phyloP scores from a whole-genome alignment of 2,888 invertebrate genomes.

The Mythimna loreyi region DNA sequence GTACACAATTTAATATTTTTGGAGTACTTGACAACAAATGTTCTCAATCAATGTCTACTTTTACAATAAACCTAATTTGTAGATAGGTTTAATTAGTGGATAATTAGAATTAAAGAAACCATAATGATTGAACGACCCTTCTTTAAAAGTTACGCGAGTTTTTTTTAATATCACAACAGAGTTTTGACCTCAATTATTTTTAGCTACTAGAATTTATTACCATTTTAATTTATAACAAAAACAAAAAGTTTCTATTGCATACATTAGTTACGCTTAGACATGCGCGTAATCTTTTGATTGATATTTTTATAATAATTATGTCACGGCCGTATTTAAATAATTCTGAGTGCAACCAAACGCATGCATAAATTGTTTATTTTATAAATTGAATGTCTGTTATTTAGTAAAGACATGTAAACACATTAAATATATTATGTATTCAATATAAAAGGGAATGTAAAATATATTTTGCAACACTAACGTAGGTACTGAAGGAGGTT shows the following conservation, averaged over 20 bases:
- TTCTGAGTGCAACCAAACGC: slow-evolving; percentile 10
- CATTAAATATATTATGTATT: neutral
- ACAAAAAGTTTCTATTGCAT: neutral
- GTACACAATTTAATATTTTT: no score
- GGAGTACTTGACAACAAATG: no score
- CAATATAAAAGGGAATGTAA: neutral
- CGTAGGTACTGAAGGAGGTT: neutral
- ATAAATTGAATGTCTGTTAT: slow-evolving; percentile 6
- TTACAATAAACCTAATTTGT: no score
- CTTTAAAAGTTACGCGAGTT: neutral
- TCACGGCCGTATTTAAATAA: slow-evolving; percentile 29
- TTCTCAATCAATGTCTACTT: no score
- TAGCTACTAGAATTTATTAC: neutral
- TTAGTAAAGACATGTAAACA: neutral
- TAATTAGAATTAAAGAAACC: no score
- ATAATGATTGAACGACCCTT: neutral
- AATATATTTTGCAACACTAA: neutral
- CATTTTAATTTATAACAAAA: neutral
- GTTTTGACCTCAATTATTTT: neutral
- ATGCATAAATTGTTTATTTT: neutral
- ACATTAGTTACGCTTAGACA: neutral
- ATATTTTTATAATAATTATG: slow-evolving; percentile 27
- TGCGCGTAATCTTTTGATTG: slow-evolving; percentile 9
- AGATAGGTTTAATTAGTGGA: no score
- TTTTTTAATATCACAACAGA: neutral